Conservation (phyloP, 1,140 invertebrate species). For the Drosophila micromelanica region DNA sequence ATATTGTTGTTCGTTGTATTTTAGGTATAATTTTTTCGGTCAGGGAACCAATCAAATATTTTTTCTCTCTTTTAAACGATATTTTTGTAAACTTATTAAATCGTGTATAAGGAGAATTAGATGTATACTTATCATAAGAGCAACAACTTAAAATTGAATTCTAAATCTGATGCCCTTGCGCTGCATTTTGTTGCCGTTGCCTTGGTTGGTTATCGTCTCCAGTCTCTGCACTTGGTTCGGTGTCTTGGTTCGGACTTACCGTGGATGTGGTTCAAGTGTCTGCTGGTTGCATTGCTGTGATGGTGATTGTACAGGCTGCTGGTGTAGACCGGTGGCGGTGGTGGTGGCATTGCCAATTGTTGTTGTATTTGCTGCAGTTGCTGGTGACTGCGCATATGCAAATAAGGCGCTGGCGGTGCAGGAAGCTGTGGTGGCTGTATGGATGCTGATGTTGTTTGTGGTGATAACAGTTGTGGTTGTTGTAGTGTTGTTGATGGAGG, state of each 20-base stretch:
- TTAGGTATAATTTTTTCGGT: no score
- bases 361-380: slow-evolving; percentile 58
- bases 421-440: slow-evolving; percentile 49
- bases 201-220: slow-evolving; percentile 19
- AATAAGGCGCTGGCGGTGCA: slow-evolving; percentile 58
- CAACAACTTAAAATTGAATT: not conserved
- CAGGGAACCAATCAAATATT: no score
- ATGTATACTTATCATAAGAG: no score
- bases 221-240: not conserved
- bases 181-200: not conserved
- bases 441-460: slow-evolving; percentile 34
- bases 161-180: slow-evolving; percentile 1
- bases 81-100: no score
- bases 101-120: no score
- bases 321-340: slow-evolving; percentile 71
- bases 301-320: slow-evolving; percentile 62
- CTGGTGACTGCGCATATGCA: slow-evolving; percentile 63
- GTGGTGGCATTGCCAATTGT: slow-evolving; percentile 72
- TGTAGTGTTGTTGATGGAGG: slow-evolving; percentile 39
- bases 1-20: no score
- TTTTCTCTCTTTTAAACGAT: no score
- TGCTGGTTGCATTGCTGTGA: slow-evolving; percentile 51
- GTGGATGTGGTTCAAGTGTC: slow-evolving; percentile 71
- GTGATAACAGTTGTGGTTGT: slow-evolving; percentile 25
- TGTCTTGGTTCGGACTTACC: slow-evolving; percentile 48